Evolutionary conservation across 1,140 invertebrate genomes (phyloP).

Genomic region (Aphelenchoides fujianensis): DNA sequence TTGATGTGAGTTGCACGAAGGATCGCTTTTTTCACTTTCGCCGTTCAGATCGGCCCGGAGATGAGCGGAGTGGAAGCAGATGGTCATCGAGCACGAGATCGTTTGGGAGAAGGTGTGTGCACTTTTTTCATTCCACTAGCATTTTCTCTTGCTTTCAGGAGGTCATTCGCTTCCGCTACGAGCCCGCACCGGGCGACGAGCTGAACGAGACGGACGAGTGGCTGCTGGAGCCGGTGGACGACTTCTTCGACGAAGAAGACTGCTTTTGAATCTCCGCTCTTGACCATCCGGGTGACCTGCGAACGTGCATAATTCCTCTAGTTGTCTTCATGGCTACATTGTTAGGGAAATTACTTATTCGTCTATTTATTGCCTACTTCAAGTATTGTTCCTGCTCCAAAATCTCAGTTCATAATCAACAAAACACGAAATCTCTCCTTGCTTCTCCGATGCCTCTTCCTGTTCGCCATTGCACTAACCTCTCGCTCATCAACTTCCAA

Average conservation of each 20-base stretch:
- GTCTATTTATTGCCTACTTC: too few species aligned
- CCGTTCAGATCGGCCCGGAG: not conserved
- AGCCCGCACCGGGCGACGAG: not conserved
- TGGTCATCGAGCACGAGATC: not conserved
- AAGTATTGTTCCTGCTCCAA: too few species aligned
- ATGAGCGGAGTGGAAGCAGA: not conserved
- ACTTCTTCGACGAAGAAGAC: constrained; percentile 1
- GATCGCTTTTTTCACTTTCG: not conserved
- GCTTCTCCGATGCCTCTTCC: too few species aligned
- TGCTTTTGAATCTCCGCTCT: too few species aligned
- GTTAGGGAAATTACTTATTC: too few species aligned
- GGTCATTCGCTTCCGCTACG: not conserved
- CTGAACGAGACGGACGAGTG: not conserved
- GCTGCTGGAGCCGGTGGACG: not conserved
- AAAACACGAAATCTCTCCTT: too few species aligned
- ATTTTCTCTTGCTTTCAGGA: not conserved
- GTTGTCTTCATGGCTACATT: too few species aligned
- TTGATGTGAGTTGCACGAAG: not conserved
- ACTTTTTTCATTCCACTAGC: not conserved
- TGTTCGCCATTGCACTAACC: too few species aligned
- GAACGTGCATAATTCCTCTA: too few species aligned
- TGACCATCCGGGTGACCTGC: too few species aligned
- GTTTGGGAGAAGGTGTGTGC: not conserved
- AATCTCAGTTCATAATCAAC: too few species aligned
- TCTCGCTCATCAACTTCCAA: too few species aligned